These are phyloP conservation scores for Ashinkailepas kermadecensis DNA, from an alignment of 2,888 invertebrate species.

Conservation along the genomic window DNA sequence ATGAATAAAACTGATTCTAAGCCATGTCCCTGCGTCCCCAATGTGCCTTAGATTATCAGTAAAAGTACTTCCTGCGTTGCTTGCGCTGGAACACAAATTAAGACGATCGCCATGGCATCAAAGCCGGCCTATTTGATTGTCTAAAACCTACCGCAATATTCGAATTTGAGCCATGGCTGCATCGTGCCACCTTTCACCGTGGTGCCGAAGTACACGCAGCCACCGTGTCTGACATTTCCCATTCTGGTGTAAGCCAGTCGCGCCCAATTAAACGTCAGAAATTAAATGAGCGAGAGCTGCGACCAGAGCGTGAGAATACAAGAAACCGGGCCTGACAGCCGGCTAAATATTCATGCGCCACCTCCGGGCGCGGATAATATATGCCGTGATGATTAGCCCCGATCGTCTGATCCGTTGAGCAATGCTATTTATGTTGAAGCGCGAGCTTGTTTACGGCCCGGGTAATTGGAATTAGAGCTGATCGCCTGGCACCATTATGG, in stretches of 20 bases:
- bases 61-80: too few relatives aligned
- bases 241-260: neutral
- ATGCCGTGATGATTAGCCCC: neutral
- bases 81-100: too few relatives aligned
- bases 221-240: too few relatives aligned
- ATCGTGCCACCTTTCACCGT: too few relatives aligned
- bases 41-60: too few relatives aligned
- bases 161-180: too few relatives aligned
- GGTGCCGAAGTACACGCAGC: too few relatives aligned
- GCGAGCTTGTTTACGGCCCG: neutral
- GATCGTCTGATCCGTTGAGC: neutral
- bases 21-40: too few relatives aligned
- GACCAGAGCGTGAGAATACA: slow-evolving; percentile 5
- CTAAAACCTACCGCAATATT: too few relatives aligned
- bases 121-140: too few relatives aligned
- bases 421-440: slow-evolving; percentile 8
- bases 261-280: neutral
- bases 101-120: too few relatives aligned
- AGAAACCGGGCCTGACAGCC: neutral
- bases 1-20: too few relatives aligned
- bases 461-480: slow-evolving; percentile 16
- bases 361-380: neutral
- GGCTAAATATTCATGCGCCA: neutral
- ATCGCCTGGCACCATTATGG: neutral
- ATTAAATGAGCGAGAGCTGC: neutral